Evolutionary conservation across 2,888 invertebrate genomes (phyloP), one percentile per base, ranked within the genome.

Genomic region (Pandemis heparana): DNA sequence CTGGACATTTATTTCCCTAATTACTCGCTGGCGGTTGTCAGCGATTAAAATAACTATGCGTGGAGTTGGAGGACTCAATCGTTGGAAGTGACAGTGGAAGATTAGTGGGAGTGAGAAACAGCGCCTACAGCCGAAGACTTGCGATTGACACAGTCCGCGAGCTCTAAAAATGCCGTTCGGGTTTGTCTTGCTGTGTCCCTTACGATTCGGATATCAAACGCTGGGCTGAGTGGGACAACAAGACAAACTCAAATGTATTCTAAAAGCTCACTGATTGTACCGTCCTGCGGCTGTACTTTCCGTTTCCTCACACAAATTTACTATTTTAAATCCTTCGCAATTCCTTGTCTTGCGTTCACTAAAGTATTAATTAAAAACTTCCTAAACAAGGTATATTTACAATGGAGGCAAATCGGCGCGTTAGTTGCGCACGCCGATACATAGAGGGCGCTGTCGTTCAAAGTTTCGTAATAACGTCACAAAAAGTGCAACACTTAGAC

Each of bases 401-500:
- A 77, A 38, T 69, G 75, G 76, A 65, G 48, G 48, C 59, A 38
- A 53, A 67, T 62, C 59, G 14, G 51, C 64, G 68, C 39, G n/a
- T 16, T 23, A 73, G 48, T 59, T 18, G 5, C 41, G 10, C 23
- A 59, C 69, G 39, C 51, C 9, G 38, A 56, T 4, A 67, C 32
- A 74, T 23, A 74, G 69, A 43, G 59, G 73, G 69, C 68, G 68
- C 38, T 60, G 73, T 16, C 43, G 41, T 51, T 59, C 69, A 8
- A 68, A 60, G 39, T 1, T 23, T 56, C 51, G 46, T 18, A 39
- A 32, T 2, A 32, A 69, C 51, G 69, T 14, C 60, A 68, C 63
- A 51, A 80, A 77, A 78, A 76, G 80, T 80, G 80, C 79, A 80
- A 83, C 82, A 53, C 51, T 62, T 62, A 79, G 79, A 79, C 75